A percentile compares a stretch with the other conserved stretches of the same genome.
Evolutionary conservation across 35 echinoderm and acorn worm genomes (phyloP).

Genomic region (Holothuria glaberrima): DNA sequence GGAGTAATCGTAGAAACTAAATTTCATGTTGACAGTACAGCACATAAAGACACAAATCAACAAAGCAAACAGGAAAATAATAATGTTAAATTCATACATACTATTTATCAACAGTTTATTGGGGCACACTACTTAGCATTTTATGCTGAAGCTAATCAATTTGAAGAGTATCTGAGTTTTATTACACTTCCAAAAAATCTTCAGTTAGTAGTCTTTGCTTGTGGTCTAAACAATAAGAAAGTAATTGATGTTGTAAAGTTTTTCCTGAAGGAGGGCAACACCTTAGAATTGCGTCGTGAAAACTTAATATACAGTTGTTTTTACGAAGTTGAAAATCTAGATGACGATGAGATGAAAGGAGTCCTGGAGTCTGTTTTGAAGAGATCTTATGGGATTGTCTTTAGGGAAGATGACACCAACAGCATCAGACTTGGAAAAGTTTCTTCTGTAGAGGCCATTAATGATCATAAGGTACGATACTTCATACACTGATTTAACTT

Average conservation of each 20-base stretch:
- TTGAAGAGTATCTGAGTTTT: background rate
- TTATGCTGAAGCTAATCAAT: background rate
- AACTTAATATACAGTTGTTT: background rate
- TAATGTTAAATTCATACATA: conserved; percentile 31
- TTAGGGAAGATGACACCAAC: background rate
- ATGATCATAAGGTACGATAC: background rate
- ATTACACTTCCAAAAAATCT: background rate
- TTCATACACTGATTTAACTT: background rate
- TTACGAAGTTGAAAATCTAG: background rate
- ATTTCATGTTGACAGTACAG: conserved; percentile 8
- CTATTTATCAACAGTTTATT: conserved; percentile 35
- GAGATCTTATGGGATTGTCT: background rate
- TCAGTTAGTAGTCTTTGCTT: background rate
- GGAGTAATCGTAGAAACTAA: conserved; percentile 44
- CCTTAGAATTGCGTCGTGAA: background rate
- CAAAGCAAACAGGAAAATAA: background rate
- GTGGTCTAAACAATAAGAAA: background rate
- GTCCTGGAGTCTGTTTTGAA: background rate
- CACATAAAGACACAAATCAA: background rate
- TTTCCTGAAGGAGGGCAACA: background rate
- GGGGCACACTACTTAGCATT: conserved; percentile 20
- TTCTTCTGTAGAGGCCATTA: background rate
- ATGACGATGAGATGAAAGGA: background rate
- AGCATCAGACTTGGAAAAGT: background rate
- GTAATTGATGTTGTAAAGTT: background rate